A percentile compares a stretch with the other conserved stretches of the same genome.
Conservation (phyloP, 2,888 invertebrate species). For the Volucella inanis region DNA sequence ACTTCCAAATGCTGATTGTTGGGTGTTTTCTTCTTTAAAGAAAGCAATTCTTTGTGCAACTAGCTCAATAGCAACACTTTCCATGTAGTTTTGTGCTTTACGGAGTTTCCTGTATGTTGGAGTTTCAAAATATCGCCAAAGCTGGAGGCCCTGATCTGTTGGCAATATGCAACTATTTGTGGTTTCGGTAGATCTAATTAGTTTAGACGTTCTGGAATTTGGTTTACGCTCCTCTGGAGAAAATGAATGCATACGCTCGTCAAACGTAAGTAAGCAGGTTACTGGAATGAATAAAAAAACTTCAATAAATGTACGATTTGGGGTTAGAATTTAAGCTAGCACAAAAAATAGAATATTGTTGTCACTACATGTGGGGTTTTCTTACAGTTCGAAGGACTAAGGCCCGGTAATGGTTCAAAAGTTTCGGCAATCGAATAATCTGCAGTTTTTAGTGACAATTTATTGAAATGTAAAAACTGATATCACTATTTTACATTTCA, state of each 20-base stretch:
- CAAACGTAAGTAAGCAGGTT: constrained; percentile 89
- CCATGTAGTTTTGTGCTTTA: constrained; percentile 88
- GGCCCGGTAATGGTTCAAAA: too few species aligned
- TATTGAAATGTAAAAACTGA: too few species aligned
- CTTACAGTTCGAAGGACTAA: too few species aligned
- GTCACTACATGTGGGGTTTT: too few species aligned
- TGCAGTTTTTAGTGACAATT: too few species aligned
- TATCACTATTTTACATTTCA: too few species aligned
- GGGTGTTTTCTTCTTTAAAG: constrained; percentile 81
- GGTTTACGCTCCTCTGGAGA: constrained; percentile 85
- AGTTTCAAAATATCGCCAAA: constrained; percentile 89
- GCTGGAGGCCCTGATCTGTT: constrained; percentile 82
- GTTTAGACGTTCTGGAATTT: constrained; percentile 86
- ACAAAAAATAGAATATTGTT: too few species aligned
- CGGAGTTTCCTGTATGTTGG: constrained; percentile 88
- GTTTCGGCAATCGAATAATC: too few species aligned
- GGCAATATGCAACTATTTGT: constrained; percentile 86
- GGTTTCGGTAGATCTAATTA: constrained; percentile 89
- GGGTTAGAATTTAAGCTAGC: too few species aligned
- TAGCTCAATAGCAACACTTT: constrained; percentile 88
- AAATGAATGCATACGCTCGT: constrained; percentile 88
- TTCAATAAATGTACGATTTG: not conserved
- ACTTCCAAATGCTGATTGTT: constrained; percentile 34
- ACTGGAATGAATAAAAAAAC: constrained; percentile 85
- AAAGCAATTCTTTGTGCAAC: constrained; percentile 85